phyloP scores from a whole-genome alignment of 2,888 invertebrate genomes.

The Onthophagus sagittarius region DNA sequence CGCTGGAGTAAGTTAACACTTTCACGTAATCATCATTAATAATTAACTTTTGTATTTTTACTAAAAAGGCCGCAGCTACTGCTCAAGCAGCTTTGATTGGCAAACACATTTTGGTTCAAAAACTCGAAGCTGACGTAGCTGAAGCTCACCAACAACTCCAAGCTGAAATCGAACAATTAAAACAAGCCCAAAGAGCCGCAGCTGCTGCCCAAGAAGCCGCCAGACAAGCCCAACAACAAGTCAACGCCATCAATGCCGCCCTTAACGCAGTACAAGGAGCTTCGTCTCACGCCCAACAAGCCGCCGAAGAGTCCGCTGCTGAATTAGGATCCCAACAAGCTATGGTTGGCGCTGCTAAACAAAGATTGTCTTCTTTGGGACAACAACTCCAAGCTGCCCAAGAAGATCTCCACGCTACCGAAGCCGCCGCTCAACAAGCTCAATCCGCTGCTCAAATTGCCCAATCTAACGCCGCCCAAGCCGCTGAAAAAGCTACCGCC shows the following conservation, averaged over 20 bases:
- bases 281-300: conserved; percentile 70
- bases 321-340: conserved; percentile 70
- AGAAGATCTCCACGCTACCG: conserved; percentile 74
- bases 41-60: background rate
- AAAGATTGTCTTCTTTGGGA: conserved; percentile 61
- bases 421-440: conserved; percentile 67
- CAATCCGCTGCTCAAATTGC: conserved; percentile 68
- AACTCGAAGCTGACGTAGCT: conserved; percentile 68
- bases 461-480: conserved; percentile 72
- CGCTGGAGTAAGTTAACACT: conserved; percentile 48
- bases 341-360: conserved; percentile 73
- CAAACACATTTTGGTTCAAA: conserved; percentile 53
- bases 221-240: conserved; percentile 53
- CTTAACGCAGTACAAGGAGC: conserved; percentile 74
- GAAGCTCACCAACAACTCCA: conserved; percentile 67
- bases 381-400: conserved; percentile 67
- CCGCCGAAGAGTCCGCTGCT: conserved; percentile 69
- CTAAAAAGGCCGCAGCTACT: conserved; percentile 60
- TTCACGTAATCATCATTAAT: background rate
- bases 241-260: conserved; percentile 70
- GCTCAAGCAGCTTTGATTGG: conserved; percentile 64
- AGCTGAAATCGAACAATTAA: conserved; percentile 68
- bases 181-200: conserved; percentile 69
- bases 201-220: conserved; percentile 69
- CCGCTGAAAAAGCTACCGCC: conserved; percentile 42